A percentile compares a stretch with the other conserved stretches of the same genome.
These are phyloP conservation scores for Cephus nigrinus DNA, from an alignment of 2,888 invertebrate genomes.

Conservation along the genomic window DNA sequence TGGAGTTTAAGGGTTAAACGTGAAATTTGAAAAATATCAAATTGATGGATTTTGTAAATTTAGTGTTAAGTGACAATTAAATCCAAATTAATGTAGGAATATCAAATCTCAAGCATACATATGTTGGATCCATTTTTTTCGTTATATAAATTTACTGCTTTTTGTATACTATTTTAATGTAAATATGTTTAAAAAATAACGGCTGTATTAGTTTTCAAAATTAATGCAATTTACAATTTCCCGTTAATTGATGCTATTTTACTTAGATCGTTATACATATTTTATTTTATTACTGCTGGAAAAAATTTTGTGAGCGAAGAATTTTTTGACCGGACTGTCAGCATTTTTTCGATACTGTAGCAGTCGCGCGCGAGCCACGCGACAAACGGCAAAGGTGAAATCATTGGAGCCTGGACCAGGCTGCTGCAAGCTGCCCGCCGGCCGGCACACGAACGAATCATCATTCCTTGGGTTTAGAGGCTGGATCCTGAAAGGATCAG, in stretches of 20 bases:
- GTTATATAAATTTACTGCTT: too few relatives aligned
- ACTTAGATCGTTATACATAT: neutral
- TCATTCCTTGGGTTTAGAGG: neutral
- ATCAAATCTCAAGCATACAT: too few relatives aligned
- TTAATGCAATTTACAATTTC: neutral
- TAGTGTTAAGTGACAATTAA: too few relatives aligned
- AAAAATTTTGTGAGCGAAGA: neutral
- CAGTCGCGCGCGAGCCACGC: conserved; percentile 29
- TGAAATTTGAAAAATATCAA: too few relatives aligned
- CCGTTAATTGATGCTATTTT: neutral
- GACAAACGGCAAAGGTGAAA: conserved; percentile 20
- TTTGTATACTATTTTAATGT: too few relatives aligned
- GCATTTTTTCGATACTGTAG: conserved; percentile 9
- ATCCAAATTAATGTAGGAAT: too few relatives aligned
- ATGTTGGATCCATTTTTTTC: too few relatives aligned
- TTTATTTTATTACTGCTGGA: neutral
- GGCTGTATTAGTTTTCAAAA: too few relatives aligned
- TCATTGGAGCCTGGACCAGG: conserved; percentile 4
- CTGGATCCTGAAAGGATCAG: neutral
- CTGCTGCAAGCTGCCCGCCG: conserved; percentile 9
- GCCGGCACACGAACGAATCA: conserved; percentile 20
- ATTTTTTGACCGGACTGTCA: neutral
- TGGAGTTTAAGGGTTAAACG: too few relatives aligned
- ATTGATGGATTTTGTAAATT: too few relatives aligned
- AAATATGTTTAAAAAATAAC: too few relatives aligned